phyloP scores from a whole-genome alignment of 92 coral and sea anemone species.

The Paragorgia papillata region DNA sequence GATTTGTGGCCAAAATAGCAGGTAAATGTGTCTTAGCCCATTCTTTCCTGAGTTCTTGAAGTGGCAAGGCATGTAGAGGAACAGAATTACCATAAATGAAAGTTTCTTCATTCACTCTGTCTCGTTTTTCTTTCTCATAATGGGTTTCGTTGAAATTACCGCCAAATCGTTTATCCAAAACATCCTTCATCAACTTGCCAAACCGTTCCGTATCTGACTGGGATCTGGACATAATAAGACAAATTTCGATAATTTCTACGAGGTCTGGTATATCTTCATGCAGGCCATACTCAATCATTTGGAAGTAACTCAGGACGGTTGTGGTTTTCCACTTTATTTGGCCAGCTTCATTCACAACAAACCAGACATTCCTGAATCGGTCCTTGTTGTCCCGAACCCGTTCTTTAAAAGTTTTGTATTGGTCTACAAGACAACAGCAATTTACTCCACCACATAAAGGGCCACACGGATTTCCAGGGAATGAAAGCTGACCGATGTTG shows the following conservation, averaged over 20 bases:
- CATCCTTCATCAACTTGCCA: no score
- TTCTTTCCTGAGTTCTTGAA: constrained; percentile 13
- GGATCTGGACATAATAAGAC: constrained; percentile 12
- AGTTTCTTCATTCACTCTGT: constrained; percentile 19
- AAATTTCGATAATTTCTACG: constrained; percentile 28
- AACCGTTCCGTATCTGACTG: no score
- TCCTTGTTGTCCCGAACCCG: constrained; percentile 19
- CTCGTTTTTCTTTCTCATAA: not conserved
- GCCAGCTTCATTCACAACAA: not conserved
- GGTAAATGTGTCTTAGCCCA: constrained; percentile 25
- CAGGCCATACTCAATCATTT: constrained; percentile 4
- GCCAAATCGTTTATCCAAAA: constrained; percentile 5
- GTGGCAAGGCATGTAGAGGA: constrained; percentile 15
- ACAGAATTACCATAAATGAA: constrained; percentile 12
- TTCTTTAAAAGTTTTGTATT: constrained; percentile 24
- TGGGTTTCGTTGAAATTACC: constrained; percentile 27
- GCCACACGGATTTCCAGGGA: constrained; percentile 16
- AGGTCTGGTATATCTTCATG: constrained; percentile 21
- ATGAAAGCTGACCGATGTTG: constrained; percentile 5
- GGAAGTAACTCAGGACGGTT: constrained; percentile 9
- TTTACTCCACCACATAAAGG: constrained; percentile 6
- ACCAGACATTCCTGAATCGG: constrained; percentile 9
- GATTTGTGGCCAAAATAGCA: constrained; percentile 26
- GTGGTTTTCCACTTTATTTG: constrained; percentile 12
- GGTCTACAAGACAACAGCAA: constrained; percentile 13